phyloP scores from a whole-genome alignment of 1,140 invertebrate genomes.

The Cheumatopsyche charites region DNA sequence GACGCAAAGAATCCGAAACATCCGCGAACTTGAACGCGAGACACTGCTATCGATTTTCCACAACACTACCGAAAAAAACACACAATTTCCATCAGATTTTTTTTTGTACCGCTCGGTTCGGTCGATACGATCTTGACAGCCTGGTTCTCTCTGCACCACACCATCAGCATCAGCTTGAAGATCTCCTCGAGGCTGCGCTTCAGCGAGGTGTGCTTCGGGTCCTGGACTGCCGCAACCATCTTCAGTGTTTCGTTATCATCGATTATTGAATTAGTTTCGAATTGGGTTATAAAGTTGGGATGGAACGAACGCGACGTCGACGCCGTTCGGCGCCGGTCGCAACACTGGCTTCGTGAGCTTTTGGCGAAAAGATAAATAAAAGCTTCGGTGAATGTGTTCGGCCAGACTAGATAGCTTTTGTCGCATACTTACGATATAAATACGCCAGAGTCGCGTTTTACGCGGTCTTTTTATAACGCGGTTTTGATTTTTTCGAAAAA shows the following conservation, averaged over 20 bases:
- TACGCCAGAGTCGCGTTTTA: too few species aligned
- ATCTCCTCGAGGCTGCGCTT: conserved; percentile 75
- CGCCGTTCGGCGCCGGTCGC: conserved; percentile 9
- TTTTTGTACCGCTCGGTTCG: conserved; percentile 63
- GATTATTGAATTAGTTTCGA: neutral
- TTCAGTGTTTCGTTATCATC: conserved; percentile 6
- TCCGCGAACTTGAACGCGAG: too few species aligned
- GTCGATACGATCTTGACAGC: conserved; percentile 66
- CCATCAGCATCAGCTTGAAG: conserved; percentile 77
- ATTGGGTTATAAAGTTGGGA: neutral
- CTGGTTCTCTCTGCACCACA: conserved; percentile 79
- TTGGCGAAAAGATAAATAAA: conserved; percentile 26
- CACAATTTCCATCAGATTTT: neutral
- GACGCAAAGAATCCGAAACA: neutral
- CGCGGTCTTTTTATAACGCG: too few species aligned
- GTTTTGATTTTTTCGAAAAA: too few species aligned
- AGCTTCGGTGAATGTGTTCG: neutral
- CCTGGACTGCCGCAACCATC: conserved; percentile 30
- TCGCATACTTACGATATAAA: neutral
- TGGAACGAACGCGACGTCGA: neutral
- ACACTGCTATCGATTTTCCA: too few species aligned
- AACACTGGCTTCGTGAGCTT: conserved; percentile 7
- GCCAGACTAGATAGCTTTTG: conserved; percentile 11
- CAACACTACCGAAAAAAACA: too few species aligned
- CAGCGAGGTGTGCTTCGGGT: conserved; percentile 52